Evolutionary conservation across 2,888 invertebrate genomes (phyloP), one percentile per base, ranked within the genome.

Genomic region (Seladonia tumulorum): DNA sequence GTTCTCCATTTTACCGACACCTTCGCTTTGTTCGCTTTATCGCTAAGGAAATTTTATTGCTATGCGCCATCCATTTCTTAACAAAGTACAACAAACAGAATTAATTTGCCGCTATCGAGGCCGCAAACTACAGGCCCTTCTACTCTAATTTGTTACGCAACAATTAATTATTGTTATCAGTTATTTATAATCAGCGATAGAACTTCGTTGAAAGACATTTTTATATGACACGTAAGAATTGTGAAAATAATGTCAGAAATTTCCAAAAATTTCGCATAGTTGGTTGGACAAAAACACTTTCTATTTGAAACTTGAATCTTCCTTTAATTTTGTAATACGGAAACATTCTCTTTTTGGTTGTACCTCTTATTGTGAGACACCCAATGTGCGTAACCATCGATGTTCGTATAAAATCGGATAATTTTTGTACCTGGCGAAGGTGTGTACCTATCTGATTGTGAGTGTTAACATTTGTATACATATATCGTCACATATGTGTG

Each of bases 401-500:
- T 22, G 22, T 22, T 42, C 22, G 8, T 57, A 5, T 22, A 57
- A 57, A 7, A 7, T 57, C 57, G 22, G 22, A 57, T 57, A 7
- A 57, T 57, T 57, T 57, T 57, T 57, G 49, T 49, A 49, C 49
- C 49, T 16, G 49, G 49, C 49, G 49, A 49, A 49, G 49, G 49
- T 49, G 49, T 49, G 49, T 49, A 49, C 29, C 47, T 3, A 49
- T 49, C 29, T 29, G 18, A 72, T 35, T 4, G 35, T 35, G 35
- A 35, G n/a, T 71, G 25, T 71, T 29, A 47, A 74, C 39, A 42
- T 75, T 53, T 60, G n/a, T 45, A 76, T 49, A 18, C 49, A 49
- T 63, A 45, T 78, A 78, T 70, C 53, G 53, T 42, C 53, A 18
- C 18, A 70, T 29, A 25, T n/a, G 42, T 22, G 18, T 57, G n/a